Evolutionary conservation across 2,113 vertebrate species (phyloP), one percentile per base, ranked within the genome.

Genomic region (Centropus bengalensis): DNA sequence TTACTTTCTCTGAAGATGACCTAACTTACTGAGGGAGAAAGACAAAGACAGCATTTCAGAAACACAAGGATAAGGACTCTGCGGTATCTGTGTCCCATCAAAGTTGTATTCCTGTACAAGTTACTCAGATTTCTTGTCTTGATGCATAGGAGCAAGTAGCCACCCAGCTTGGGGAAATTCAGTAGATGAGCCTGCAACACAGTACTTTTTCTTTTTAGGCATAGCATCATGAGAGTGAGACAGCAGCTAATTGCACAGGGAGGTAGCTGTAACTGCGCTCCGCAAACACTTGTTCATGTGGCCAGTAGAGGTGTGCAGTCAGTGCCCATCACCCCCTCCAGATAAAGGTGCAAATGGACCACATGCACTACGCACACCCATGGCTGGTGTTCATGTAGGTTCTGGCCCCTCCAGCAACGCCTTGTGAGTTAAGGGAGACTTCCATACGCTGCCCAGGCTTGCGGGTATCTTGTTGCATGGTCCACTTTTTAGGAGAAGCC

Each of bases 371-470:
- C 13, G 4, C 14, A 30, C 22, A 30, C 3, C 26, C 27, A 26
- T 0, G 3, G 27, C 71, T 71, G 42, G 17, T 6, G 17, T 40
- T 47, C 51, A 9, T 1, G 1, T 16, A 2, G 14, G 28, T 10
- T 3, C 24, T 73, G 52, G 24, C n/a, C 26, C 14, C 8, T 58
- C 32, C 42, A 12, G 22, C 9, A 51, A 68, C 56, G 36, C 19
- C 19, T 9, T 2, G 6, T 17, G n/a, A 58, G 38, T 36, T 6
- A 33, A 30, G 17, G 21, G 22, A 89, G 49, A 32, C 16, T 69
- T 32, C 10, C 1, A 2, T 2, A 1, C 1, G 22, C 8, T 14
- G 10, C 10, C 30, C 14, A 58, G 9, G 9, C 15, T 17, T n/a
- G 6, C 13, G 18, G 14, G 8, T 16, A 64, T 20, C 40, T 8